Percentiles rank a stretch among this genome's conserved stretches.
Evolutionary conservation across 1,140 invertebrate species (phyloP).

Genomic region (Hyles euphorbiae): DNA sequence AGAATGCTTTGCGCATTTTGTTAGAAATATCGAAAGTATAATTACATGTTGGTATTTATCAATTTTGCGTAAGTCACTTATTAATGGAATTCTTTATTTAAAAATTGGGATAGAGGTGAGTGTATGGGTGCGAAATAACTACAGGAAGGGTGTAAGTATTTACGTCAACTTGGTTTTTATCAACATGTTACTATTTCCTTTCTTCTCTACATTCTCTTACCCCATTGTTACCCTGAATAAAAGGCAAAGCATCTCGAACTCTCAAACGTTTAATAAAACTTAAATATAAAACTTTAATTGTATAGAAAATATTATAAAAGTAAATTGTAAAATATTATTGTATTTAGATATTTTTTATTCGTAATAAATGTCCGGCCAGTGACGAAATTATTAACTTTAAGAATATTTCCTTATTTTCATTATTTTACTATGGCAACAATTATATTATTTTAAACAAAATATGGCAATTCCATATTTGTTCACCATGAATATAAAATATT

Average conservation of each 20-base stretch:
- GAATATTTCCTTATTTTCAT: constrained; percentile 2
- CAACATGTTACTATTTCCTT: no score
- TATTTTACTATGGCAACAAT: neutral
- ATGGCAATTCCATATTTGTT: neutral
- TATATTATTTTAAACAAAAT: neutral
- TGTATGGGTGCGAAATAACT: neutral
- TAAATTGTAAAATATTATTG: constrained; percentile 4
- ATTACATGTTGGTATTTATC: neutral
- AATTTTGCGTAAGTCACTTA: no score
- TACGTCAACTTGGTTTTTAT: no score
- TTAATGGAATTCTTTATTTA: no score
- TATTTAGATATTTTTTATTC: constrained; percentile 8
- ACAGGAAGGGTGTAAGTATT: no score
- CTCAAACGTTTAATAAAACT: no score
- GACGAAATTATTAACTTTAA: constrained; percentile 4
- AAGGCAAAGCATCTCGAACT: no score
- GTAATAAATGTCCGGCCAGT: constrained; percentile 7
- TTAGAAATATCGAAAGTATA: constrained; percentile 7
- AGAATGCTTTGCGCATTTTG: neutral
- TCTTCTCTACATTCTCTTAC: no score
- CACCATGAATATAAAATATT: neutral
- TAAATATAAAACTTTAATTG: no score
- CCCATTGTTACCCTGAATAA: no score
- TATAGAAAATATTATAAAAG: no score
- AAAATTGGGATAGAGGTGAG: neutral